phyloP scores from a whole-genome alignment of 2,113 vertebrate species.

The Callocephalon fimbriatum region DNA sequence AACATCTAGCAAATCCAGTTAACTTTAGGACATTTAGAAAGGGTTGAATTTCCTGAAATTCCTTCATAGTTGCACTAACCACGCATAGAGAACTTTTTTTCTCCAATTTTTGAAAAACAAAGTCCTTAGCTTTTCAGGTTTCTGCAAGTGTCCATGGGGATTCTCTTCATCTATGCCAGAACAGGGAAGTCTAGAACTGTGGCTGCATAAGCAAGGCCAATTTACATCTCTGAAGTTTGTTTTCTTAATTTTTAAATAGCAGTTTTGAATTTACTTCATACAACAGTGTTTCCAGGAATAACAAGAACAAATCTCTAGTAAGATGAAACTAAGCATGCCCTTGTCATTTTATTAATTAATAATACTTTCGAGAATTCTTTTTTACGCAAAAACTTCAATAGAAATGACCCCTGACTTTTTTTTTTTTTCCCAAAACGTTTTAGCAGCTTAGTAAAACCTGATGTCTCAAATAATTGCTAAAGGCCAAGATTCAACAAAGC shows the following conservation, averaged over 20 bases:
- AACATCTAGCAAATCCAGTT: not conserved
- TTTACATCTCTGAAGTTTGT: not conserved
- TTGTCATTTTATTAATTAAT: not conserved
- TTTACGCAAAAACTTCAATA: not conserved
- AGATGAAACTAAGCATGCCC: not conserved
- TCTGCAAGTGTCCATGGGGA: not conserved
- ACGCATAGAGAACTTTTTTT: accelerated
- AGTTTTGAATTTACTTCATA: not conserved
- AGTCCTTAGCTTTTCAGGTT: not conserved
- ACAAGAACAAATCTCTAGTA: not conserved
- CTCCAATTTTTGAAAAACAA: not conserved
- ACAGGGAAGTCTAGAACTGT: not conserved
- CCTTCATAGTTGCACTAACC: not conserved
- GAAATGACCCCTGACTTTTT: not conserved
- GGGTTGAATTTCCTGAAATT: not conserved
- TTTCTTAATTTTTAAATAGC: not conserved
- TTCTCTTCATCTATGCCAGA: not conserved
- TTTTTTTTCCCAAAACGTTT: not conserved
- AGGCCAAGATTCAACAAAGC: not conserved
- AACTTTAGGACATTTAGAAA: not conserved
- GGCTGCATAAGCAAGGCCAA: not conserved
- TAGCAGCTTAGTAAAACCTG: not conserved
- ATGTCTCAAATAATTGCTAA: not conserved
- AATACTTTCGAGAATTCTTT: not conserved
- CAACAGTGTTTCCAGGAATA: not conserved